Percentiles rank a stretch among this genome's conserved stretches.
Evolutionary conservation across 2,113 vertebrate genomes (phyloP).

Genomic region (Austrofundulus limnaeus): DNA sequence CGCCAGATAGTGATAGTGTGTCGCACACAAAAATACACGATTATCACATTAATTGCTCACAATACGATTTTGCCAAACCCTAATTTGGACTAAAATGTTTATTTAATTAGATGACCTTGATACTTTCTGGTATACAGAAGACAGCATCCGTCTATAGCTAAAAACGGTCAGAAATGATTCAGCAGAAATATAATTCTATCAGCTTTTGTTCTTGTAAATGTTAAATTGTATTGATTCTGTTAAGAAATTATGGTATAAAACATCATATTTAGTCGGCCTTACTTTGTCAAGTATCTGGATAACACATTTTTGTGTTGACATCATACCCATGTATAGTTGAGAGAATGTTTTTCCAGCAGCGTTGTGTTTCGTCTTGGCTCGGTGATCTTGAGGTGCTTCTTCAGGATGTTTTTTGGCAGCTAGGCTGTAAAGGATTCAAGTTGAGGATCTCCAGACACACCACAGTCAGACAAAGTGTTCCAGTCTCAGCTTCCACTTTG

Average conservation of each 20-base stretch:
- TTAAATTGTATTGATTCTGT: no score
- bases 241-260: background rate
- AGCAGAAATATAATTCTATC: no score
- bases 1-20: no score
- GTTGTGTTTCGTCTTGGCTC: conserved; percentile 30
- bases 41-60: no score
- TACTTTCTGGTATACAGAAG: no score
- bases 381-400: conserved; percentile 24
- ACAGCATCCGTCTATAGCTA: no score
- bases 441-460: conserved; percentile 44
- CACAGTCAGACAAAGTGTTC: conserved; percentile 23
- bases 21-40: no score
- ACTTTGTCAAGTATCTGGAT: background rate
- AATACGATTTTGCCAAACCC: no score
- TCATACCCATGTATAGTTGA: background rate
- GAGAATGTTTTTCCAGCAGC: conserved; percentile 1
- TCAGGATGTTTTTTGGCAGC: conserved; percentile 53
- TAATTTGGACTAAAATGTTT: no score
- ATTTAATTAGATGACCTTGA: no score
- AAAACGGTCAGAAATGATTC: no score
- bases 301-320: background rate
- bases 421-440: conserved; percentile 23
- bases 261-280: background rate
- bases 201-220: no score
- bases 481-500: conserved; percentile 10